Percentiles rank a stretch among this genome's conserved stretches.
Evolutionary conservation across 2,888 invertebrate genomes (phyloP).

Genomic region (Archips xylosteana): DNA sequence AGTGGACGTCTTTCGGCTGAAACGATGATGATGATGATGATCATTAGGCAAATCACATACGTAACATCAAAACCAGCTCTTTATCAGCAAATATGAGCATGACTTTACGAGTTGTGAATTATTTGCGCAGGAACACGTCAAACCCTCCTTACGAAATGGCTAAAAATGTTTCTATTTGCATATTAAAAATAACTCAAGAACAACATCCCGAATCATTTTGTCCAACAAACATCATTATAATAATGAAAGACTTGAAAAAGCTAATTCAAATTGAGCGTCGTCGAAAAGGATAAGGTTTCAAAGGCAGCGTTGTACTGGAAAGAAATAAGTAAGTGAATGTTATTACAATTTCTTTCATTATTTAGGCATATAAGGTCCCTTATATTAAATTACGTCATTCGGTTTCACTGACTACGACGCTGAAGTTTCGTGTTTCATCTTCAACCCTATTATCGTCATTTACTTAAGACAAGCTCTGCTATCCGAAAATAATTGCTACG

Average conservation of each 20-base stretch:
- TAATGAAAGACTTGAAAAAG: not conserved
- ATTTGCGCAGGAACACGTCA: not conserved
- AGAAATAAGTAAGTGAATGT: not conserved
- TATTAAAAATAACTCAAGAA: not conserved
- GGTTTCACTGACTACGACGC: no score
- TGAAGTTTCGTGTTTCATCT: no score
- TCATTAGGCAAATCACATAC: not conserved
- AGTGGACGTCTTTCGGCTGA: no score
- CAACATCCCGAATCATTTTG: not conserved
- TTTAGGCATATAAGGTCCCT: not conserved
- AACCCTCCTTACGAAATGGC: not conserved
- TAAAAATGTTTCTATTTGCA: not conserved
- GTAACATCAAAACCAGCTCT: not conserved
- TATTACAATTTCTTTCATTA: not conserved
- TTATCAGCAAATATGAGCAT: not conserved
- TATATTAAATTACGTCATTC: no score
- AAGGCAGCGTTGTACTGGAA: constrained; percentile 38
- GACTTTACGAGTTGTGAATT: not conserved
- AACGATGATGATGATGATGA: no score
- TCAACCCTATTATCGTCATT: no score
- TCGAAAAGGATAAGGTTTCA: not conserved
- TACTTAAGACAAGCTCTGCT: no score
- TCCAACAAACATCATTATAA: not conserved
- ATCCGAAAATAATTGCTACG: no score
- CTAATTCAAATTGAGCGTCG: not conserved